Evolutionary conservation across 2,888 invertebrate species (phyloP).

Genomic region (Eilema depressum): DNA sequence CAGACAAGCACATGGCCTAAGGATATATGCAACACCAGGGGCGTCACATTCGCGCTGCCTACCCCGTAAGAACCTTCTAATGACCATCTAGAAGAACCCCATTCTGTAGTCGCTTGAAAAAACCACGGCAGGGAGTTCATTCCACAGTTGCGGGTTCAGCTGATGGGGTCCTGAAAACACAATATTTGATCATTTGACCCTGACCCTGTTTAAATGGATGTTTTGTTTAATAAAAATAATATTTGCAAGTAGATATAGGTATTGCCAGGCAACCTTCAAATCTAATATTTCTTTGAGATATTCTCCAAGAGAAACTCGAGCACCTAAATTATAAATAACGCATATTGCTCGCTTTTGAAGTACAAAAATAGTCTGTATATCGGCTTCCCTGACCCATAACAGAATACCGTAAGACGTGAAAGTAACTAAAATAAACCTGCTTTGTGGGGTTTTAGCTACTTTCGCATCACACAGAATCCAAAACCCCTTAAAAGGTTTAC

Average conservation of each 20-base stretch:
- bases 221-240: too few relatives aligned
- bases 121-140: too few relatives aligned
- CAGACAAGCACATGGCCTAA: too few relatives aligned
- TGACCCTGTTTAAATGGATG: too few relatives aligned
- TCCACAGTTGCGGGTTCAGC: not conserved
- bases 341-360: not conserved
- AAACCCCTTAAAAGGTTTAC: not conserved
- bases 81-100: too few relatives aligned
- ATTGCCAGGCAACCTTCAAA: not conserved
- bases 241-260: too few relatives aligned
- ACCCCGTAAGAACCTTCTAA: too few relatives aligned
- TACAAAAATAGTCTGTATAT: not conserved
- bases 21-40: too few relatives aligned
- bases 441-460: not conserved
- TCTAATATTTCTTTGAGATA: not conserved
- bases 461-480: not conserved
- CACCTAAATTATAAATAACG: not conserved
- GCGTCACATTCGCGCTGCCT: too few relatives aligned
- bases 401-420: slow-evolving; percentile 2
- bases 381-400: not conserved
- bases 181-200: too few relatives aligned
- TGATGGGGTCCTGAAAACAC: too few relatives aligned
- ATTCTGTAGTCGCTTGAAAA: too few relatives aligned
- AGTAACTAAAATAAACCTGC: not conserved
- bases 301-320: not conserved